Evolutionary conservation across 1,140 invertebrate genomes (phyloP).

Genomic region (Calycopis cecrops): DNA sequence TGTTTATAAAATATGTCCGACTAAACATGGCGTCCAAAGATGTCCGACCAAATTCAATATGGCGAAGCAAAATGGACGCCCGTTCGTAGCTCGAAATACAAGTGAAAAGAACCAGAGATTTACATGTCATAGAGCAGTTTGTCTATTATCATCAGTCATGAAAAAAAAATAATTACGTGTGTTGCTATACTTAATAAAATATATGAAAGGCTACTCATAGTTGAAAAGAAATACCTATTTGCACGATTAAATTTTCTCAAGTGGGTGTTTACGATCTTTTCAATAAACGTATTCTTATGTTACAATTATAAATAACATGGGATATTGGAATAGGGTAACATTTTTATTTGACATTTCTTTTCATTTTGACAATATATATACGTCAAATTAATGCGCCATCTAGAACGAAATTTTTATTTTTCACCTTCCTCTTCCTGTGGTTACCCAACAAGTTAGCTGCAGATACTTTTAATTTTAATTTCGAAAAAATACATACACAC

Average conservation of each 20-base stretch:
- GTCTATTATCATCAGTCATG: background rate
- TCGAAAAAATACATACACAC: conserved; percentile 19
- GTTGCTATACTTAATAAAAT: conserved; percentile 37
- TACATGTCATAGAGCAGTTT: background rate
- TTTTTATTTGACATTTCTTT: too few relatives aligned
- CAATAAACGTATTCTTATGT: too few relatives aligned
- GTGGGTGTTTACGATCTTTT: too few relatives aligned
- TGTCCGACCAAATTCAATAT: conserved; percentile 76
- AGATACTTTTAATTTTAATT: conserved; percentile 19
- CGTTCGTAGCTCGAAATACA: conserved; percentile 41
- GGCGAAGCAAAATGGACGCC: conserved; percentile 75
- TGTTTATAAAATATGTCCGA: conserved; percentile 76
- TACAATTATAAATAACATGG: too few relatives aligned
- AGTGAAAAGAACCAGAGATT: conserved; percentile 35
- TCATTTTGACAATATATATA: background rate
- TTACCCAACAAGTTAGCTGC: conserved; percentile 52
- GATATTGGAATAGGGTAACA: too few relatives aligned
- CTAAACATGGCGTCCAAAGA: conserved; percentile 77
- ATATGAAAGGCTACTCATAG: background rate
- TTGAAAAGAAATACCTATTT: too few relatives aligned
- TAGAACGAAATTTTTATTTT: conserved; percentile 21
- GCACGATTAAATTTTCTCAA: too few relatives aligned
- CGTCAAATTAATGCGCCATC: conserved; percentile 36
- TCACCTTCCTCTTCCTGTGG: conserved; percentile 60
- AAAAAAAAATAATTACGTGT: conserved; percentile 12